Evolutionary conservation across 1,140 invertebrate genomes (phyloP).

Genomic region (Laupala kohalensis): DNA sequence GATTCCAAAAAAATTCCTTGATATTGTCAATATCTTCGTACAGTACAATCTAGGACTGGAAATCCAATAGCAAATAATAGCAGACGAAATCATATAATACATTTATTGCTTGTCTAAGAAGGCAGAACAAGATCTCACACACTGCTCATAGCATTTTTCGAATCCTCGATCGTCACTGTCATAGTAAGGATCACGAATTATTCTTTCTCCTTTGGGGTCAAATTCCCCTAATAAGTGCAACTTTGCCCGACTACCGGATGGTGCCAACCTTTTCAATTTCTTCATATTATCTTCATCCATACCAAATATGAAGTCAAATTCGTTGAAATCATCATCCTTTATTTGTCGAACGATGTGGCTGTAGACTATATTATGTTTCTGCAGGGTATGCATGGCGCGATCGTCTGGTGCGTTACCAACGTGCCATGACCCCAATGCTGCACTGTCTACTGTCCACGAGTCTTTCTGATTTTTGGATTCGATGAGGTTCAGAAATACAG

Average conservation of each 20-base stretch:
- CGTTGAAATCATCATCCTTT: slow-evolving; percentile 50
- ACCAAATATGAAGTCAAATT: slow-evolving; percentile 78
- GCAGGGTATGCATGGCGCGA: slow-evolving; percentile 55
- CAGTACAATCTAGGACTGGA: too few species aligned
- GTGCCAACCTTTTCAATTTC: slow-evolving; percentile 45
- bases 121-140: slow-evolving; percentile 45
- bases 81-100: too few species aligned
- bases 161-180: slow-evolving; percentile 48
- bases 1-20: too few species aligned
- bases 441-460: slow-evolving; percentile 77
- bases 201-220: slow-evolving; percentile 60
- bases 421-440: slow-evolving; percentile 74
- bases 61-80: too few species aligned
- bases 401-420: slow-evolving; percentile 66
- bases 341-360: slow-evolving; percentile 63
- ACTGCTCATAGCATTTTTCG: slow-evolving; percentile 58
- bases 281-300: slow-evolving; percentile 78
- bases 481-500: slow-evolving; percentile 64
- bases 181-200: slow-evolving; percentile 83
- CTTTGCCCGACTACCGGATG: slow-evolving; percentile 49
- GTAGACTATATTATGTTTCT: slow-evolving; percentile 55
- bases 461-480: slow-evolving; percentile 42
- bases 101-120: slow-evolving; percentile 37
- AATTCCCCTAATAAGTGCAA: slow-evolving; percentile 66
- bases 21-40: too few species aligned